phyloP scores from a whole-genome alignment of 2,113 vertebrate genomes.

The Xerus inauris region DNA sequence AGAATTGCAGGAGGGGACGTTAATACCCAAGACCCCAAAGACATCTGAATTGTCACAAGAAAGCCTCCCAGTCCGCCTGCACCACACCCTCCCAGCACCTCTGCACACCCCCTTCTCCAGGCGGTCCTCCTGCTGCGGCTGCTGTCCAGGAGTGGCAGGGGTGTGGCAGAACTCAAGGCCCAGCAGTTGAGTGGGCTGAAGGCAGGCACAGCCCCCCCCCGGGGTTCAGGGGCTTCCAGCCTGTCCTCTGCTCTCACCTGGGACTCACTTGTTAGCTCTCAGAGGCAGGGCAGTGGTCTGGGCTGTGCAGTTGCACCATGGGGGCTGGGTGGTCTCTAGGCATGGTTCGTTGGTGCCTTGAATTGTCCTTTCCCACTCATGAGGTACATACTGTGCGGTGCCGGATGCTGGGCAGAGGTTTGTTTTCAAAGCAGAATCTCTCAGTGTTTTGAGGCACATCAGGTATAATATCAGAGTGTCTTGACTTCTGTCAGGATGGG shows the following conservation, averaged over 20 bases:
- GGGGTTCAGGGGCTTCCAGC: no score
- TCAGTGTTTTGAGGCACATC: neutral
- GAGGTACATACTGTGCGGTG: rapidly evolving
- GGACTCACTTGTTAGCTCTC: neutral
- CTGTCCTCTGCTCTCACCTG: neutral
- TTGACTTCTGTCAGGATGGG: neutral
- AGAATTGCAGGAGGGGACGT: neutral
- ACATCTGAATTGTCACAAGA: rapidly evolving
- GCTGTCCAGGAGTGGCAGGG: neutral
- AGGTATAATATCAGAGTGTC: no score
- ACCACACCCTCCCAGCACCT: no score
- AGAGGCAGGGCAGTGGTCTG: neutral
- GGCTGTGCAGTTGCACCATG: neutral
- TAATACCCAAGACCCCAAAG: neutral
- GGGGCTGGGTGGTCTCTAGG: no score
- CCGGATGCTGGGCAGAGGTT: neutral
- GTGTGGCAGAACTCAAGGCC: neutral
- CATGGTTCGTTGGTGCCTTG: neutral
- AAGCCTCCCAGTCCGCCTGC: neutral
- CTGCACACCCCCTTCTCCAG: rapidly evolving
- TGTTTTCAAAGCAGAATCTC: neutral
- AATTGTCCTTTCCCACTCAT: neutral
- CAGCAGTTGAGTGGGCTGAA: neutral
- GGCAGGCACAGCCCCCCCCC: no score
- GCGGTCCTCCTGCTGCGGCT: neutral